A percentile compares a stretch with the other conserved stretches of the same genome.
Evolutionary conservation across 2,113 vertebrate genomes (phyloP).

Genomic region (Chionodraco myersi): DNA sequence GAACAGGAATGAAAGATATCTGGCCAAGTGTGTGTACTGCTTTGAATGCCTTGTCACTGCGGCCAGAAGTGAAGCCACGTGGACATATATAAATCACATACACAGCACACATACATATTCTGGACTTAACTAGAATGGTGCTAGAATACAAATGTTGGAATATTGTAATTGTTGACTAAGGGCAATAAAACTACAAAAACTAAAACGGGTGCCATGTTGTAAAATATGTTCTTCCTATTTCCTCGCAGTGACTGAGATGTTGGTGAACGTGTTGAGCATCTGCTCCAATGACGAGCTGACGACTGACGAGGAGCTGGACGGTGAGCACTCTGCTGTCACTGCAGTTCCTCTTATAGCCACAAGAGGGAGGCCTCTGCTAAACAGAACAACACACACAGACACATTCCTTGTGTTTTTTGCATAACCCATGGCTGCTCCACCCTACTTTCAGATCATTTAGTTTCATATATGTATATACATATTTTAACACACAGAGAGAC

Average conservation of each 20-base stretch:
- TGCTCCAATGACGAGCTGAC: conserved; percentile 97
- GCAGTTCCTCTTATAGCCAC: conserved; percentile 41
- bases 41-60: too few relatives aligned
- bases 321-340: conserved; percentile 78
- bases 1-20: too few relatives aligned
- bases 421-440: not conserved
- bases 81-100: too few relatives aligned
- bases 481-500: not conserved
- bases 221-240: conserved; percentile 22
- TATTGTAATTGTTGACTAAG: not conserved
- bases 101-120: too few relatives aligned
- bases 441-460: conserved; percentile 1
- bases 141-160: not conserved
- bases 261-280: conserved; percentile 98
- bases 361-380: conserved; percentile 56
- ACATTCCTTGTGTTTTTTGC: not conserved
- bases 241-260: conserved; percentile 94
- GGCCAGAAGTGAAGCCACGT: too few relatives aligned
- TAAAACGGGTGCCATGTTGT: not conserved
- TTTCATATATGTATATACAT: not conserved
- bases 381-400: not conserved
- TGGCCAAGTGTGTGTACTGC: too few relatives aligned
- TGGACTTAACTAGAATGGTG: too few relatives aligned
- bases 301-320: conserved; percentile 97
- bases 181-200: too few relatives aligned